Evolutionary conservation across 2,113 vertebrate genomes (phyloP).

Genomic region (Pimephales promelas): DNA sequence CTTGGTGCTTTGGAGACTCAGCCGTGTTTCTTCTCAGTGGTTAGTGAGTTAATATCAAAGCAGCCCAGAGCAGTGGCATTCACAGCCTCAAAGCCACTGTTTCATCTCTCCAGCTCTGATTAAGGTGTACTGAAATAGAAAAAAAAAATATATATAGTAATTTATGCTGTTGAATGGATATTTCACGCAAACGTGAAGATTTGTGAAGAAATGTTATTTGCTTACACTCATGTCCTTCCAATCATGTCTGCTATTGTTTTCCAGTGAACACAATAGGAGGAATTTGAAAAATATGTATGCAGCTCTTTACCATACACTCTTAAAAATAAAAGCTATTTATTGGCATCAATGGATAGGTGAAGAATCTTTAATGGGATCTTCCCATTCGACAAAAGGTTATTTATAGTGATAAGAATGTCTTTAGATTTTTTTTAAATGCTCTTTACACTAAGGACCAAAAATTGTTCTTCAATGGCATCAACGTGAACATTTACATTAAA

Average conservation of each 20-base stretch:
- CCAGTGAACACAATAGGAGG: neutral
- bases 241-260: neutral
- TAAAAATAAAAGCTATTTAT: too few relatives aligned
- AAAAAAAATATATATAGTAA: neutral
- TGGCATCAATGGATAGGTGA: too few relatives aligned
- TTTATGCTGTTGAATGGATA: neutral
- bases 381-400: too few relatives aligned
- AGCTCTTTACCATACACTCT: neutral
- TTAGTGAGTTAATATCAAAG: slow-evolving; percentile 27
- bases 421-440: too few relatives aligned
- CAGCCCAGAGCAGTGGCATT: slow-evolving; percentile 16
- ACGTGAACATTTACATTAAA: too few relatives aligned
- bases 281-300: neutral
- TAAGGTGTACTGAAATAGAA: neutral
- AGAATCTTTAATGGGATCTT: too few relatives aligned
- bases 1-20: slow-evolving; percentile 31
- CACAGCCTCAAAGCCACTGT: neutral
- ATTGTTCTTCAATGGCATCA: too few relatives aligned
- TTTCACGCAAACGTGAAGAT: neutral
- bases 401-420: too few relatives aligned
- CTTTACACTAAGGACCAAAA: too few relatives aligned
- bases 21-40: slow-evolving; percentile 31
- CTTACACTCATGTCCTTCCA: neutral
- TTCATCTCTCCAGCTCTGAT: neutral
- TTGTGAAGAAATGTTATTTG: neutral